Base-by-base conservation (phyloP, 2,888 invertebrate species). In the Euphydryas editha region DNA sequence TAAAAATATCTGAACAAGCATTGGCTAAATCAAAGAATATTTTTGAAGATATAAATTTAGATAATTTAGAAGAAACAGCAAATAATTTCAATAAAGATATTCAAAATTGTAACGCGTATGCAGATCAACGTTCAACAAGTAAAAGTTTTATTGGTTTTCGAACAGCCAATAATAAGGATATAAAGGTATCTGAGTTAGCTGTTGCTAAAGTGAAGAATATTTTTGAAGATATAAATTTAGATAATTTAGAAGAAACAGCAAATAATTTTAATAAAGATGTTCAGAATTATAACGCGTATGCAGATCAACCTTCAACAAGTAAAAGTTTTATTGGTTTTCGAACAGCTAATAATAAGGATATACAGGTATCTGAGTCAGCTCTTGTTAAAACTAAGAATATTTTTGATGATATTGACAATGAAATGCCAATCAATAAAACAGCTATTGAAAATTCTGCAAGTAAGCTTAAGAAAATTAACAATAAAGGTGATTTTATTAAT, bases 81-180 rank as follows among this genome's bases (percentile, higher is more conserved):
- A 18, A 30, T 36, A 47, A 51, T n/a, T 20, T 17, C 6, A 59
- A 44, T 13, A 5, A 47, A 17, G 36, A 62, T 1, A 2, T 0
- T 17, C 8, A 13, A 3, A 49, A 51, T 39, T 30, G 1, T 4
- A 7, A 42, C 10, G 8, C 30, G 0, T 17, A 58, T 42, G 8
- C 6, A 44, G 17, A 47, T 44, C 8, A 10, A 46, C n/a, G 42
- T 10, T 18, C 57, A 49, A 44, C 21, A 56, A 63, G 58, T 60
- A 57, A 62, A 18, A 11, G 42, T 24, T 77, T 73, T 68, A 39
- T 72, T 15, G 87, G 85, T 10, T 90, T 90, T 71, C 77, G 80
- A 74, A 86, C 88, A 2, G 90, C 88, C 11, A 85, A 78, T 72
- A 88, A 91, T 54, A 88, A 85, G 74, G 67, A 74, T 10, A 82